phyloP scores from a whole-genome alignment of 2,113 vertebrate species.

The Brienomyrus longianalis region DNA sequence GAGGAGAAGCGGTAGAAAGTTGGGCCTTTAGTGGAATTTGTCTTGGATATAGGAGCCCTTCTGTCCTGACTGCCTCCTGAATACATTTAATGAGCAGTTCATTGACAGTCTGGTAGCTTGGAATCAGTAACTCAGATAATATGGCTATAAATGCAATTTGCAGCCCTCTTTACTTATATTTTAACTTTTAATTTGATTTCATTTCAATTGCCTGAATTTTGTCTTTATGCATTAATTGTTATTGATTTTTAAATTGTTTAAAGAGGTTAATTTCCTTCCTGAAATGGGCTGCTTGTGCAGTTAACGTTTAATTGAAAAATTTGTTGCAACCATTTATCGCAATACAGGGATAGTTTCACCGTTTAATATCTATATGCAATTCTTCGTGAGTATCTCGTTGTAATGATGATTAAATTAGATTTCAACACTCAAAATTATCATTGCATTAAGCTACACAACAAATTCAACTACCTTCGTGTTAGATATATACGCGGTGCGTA shows the following conservation, averaged over 20 bases:
- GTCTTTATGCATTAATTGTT: not conserved
- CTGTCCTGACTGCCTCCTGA: not conserved
- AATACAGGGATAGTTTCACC: not conserved
- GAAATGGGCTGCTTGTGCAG: not conserved
- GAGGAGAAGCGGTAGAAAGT: not conserved
- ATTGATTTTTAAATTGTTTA: slow-evolving; percentile 6
- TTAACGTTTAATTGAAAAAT: not conserved
- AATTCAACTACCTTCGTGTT: not conserved
- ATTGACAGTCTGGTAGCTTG: not conserved
- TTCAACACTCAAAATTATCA: not conserved
- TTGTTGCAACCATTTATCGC: not conserved
- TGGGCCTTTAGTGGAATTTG: not conserved
- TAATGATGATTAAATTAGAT: not conserved
- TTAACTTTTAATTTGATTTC: not conserved
- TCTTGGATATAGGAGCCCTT: not conserved
- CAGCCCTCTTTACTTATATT: not conserved
- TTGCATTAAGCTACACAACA: not conserved
- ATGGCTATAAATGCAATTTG: not conserved
- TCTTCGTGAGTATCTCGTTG: not conserved
- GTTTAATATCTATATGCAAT: not conserved
- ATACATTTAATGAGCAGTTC: not conserved
- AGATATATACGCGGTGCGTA: not conserved
- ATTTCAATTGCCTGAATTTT: not conserved
- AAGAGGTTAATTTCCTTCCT: not conserved
- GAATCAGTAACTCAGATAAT: not conserved